A percentile compares a stretch with the other conserved stretches of the same genome.
Evolutionary conservation across 2,113 vertebrate genomes (phyloP).

Genomic region (Athene cunicularia): DNA sequence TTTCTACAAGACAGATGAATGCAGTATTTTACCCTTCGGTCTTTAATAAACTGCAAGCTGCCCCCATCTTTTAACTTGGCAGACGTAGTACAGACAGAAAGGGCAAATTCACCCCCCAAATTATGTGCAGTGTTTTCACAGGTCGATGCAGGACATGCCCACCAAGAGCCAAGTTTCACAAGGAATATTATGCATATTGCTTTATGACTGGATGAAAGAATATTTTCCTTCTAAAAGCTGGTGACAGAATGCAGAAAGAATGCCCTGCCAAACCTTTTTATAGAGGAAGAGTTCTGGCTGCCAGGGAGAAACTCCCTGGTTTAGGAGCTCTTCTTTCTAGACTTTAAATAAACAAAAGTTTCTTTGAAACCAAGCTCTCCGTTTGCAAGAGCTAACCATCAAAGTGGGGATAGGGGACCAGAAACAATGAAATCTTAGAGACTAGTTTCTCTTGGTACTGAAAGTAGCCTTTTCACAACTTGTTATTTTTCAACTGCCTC

Average conservation of each 20-base stretch:
- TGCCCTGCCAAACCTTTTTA: background rate
- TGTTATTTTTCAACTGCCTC: background rate
- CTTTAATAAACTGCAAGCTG: background rate
- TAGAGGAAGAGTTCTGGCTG: background rate
- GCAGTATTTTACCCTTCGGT: background rate
- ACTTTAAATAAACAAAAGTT: conserved; percentile 33
- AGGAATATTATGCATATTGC: background rate
- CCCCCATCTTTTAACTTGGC: background rate
- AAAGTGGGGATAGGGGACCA: background rate
- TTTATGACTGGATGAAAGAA: background rate
- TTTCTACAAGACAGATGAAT: background rate
- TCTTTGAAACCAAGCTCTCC: background rate
- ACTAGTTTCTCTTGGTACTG: background rate
- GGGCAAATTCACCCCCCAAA: background rate
- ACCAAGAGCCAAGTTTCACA: background rate
- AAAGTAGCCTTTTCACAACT: background rate
- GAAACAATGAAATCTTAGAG: background rate
- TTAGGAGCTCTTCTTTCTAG: background rate
- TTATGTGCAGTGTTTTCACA: accelerated
- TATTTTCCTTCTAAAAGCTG: background rate
- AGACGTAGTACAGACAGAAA: accelerated
- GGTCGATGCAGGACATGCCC: background rate
- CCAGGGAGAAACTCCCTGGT: background rate
- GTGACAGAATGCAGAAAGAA: background rate
- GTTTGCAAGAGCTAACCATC: background rate